A percentile compares a stretch with the other conserved stretches of the same genome.
Conservation (phyloP, 2,888 invertebrate species). For the Blastobasis adustella region DNA sequence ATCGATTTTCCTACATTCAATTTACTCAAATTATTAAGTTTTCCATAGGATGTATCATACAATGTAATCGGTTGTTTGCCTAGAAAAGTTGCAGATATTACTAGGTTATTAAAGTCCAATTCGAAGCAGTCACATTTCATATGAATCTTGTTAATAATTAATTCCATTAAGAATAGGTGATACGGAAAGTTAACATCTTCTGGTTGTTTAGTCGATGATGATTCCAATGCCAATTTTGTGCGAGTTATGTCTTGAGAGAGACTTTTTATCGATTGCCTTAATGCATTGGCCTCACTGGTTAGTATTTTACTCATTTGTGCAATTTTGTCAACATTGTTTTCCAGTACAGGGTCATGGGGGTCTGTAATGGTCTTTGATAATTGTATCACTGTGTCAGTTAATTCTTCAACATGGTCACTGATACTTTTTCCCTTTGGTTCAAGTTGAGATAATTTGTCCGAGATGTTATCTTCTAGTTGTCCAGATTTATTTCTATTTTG, state of each 20-base stretch:
- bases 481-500: background rate
- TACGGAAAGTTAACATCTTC: slow-evolving; percentile 56
- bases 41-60: slow-evolving; percentile 55
- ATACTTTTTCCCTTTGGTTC: slow-evolving; percentile 34
- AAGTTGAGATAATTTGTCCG: slow-evolving; percentile 25
- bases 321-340: slow-evolving; percentile 53
- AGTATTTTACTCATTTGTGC: slow-evolving; percentile 54
- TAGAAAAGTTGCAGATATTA: slow-evolving; percentile 55
- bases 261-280: slow-evolving; percentile 51
- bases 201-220: slow-evolving; percentile 13
- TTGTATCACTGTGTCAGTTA: slow-evolving; percentile 34
- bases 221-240: slow-evolving; percentile 41
- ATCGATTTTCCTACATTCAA: slow-evolving; percentile 62
- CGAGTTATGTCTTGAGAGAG: slow-evolving; percentile 47
- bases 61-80: slow-evolving; percentile 56
- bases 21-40: slow-evolving; percentile 47
- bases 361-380: slow-evolving; percentile 27
- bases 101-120: slow-evolving; percentile 55
- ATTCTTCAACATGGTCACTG: slow-evolving; percentile 35
- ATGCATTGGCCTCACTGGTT: slow-evolving; percentile 56
- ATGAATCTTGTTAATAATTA: slow-evolving; percentile 62
- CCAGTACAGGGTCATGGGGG: slow-evolving; percentile 26
- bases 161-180: slow-evolving; percentile 60
- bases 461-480: slow-evolving; percentile 17
- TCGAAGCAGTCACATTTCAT: slow-evolving; percentile 70